These are phyloP conservation scores for Lindbergichthys nudifrons DNA, from an alignment of 2,797 vertebrate genomes.

Conservation along the genomic window DNA sequence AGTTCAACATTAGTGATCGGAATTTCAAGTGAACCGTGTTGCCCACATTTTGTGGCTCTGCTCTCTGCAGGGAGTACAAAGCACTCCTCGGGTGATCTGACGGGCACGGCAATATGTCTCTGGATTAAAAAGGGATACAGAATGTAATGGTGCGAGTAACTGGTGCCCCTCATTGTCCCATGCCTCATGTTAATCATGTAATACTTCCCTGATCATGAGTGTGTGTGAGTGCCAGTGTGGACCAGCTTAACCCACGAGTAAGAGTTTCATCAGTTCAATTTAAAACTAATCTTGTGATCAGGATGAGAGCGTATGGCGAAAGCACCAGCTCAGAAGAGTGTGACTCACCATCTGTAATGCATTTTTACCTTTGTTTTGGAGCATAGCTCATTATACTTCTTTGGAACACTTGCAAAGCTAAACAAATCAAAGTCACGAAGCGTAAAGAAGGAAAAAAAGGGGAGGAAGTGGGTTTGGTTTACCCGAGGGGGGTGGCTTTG, in stretches of 20 bases:
- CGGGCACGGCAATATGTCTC: neutral
- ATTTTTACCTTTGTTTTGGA: slow-evolving; percentile 46
- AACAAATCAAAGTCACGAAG: slow-evolving; percentile 56
- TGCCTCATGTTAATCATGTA: slow-evolving; percentile 43
- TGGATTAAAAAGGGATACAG: slow-evolving; percentile 26
- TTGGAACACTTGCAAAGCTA: slow-evolving; percentile 49
- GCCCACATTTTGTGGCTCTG: slow-evolving; percentile 41
- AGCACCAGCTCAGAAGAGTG: slow-evolving; percentile 10
- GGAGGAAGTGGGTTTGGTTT: slow-evolving; percentile 35
- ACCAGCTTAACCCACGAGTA: slow-evolving; percentile 28
- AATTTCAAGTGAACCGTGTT: slow-evolving; percentile 77
- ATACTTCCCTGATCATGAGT: slow-evolving; percentile 25
- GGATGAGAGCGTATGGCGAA: neutral
- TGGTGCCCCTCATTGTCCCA: slow-evolving; percentile 32
- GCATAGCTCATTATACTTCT: slow-evolving; percentile 43
- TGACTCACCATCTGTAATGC: slow-evolving; percentile 39
- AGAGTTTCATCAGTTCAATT: slow-evolving; percentile 54
- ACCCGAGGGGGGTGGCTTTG: slow-evolving; percentile 53
- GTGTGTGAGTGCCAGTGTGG: neutral
- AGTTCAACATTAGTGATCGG: slow-evolving; percentile 80
- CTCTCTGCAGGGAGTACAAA: slow-evolving; percentile 34
- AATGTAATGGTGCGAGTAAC: slow-evolving; percentile 32
- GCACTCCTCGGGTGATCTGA: slow-evolving; percentile 31
- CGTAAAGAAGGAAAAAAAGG: slow-evolving; percentile 17
- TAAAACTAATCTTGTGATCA: slow-evolving; percentile 60